Evolutionary conservation across 2,888 invertebrate species (phyloP).

Genomic region (Cyrtodaria siliqua): DNA sequence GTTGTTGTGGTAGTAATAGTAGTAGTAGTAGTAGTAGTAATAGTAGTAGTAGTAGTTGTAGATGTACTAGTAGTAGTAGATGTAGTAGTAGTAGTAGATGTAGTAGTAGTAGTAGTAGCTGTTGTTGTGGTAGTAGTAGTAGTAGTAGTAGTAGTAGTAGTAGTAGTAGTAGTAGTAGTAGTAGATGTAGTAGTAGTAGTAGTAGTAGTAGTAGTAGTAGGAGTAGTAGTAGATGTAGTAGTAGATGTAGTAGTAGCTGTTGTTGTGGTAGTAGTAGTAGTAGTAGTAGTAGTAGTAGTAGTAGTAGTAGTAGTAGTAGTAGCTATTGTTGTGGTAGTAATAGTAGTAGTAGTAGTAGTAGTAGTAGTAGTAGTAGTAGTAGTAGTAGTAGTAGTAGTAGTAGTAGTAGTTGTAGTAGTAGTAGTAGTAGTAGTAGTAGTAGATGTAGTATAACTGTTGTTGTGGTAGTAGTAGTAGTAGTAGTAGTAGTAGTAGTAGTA

Average conservation of each 20-base stretch:
- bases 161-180: constrained; percentile 10
- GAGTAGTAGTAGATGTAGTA: constrained; percentile 2
- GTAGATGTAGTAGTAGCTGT: constrained; percentile 1
- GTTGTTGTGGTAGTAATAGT: neutral
- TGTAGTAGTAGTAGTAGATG: neutral
- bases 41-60: constrained; percentile 8
- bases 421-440: constrained; percentile 11
- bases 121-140: constrained; percentile 4
- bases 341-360: constrained; percentile 1
- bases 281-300: neutral
- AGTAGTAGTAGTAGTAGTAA: constrained; percentile 5
- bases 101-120: neutral
- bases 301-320: neutral
- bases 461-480: constrained; percentile 6
- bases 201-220: constrained; percentile 1
- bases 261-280: constrained; percentile 1
- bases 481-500: constrained; percentile 7
- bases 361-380: neutral
- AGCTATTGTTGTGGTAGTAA: neutral
- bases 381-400: constrained; percentile 1
- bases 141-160: constrained; percentile 3
- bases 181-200: constrained; percentile 1
- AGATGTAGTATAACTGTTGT: neutral
- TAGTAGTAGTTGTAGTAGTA: constrained; percentile 4
- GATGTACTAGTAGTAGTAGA: neutral